Percentiles rank a stretch among this genome's conserved stretches.
Conservation (phyloP, 2,888 invertebrate genomes). For the Tholera decimalis region DNA sequence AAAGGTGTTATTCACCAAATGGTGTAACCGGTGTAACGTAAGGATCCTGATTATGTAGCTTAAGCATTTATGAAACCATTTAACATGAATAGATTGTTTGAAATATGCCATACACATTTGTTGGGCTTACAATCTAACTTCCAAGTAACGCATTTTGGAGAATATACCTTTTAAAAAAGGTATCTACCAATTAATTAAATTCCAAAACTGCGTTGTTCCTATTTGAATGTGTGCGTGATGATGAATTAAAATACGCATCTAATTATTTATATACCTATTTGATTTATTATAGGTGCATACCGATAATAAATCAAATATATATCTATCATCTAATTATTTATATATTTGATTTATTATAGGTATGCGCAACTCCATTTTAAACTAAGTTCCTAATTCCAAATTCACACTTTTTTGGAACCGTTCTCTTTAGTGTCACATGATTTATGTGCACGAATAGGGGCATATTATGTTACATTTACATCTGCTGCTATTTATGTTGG, state of each 20-base stretch:
- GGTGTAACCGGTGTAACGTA: not conserved
- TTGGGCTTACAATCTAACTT: not conserved
- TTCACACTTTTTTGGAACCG: slow-evolving; percentile 22
- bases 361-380: slow-evolving; percentile 1
- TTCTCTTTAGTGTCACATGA: slow-evolving; percentile 27
- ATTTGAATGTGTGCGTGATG: not conserved
- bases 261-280: not conserved
- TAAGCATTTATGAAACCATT: not conserved
- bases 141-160: not conserved
- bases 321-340: too few relatives aligned
- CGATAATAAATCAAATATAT: too few relatives aligned
- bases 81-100: not conserved
- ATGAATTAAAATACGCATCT: too few relatives aligned
- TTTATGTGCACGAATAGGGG: slow-evolving; percentile 18
- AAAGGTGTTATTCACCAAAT: not conserved
- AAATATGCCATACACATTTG: not conserved
- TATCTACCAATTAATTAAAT: not conserved
- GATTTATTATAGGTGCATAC: not conserved
- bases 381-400: not conserved
- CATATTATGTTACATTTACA: slow-evolving; percentile 39
- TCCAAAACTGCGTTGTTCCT: not conserved
- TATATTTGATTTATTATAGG: not conserved
- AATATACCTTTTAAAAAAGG: slow-evolving; percentile 1
- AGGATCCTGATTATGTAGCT: not conserved
- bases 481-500: slow-evolving; percentile 22